Base-by-base conservation (phyloP, 2,888 invertebrate species). In the Hydrotaea diabolus region DNA sequence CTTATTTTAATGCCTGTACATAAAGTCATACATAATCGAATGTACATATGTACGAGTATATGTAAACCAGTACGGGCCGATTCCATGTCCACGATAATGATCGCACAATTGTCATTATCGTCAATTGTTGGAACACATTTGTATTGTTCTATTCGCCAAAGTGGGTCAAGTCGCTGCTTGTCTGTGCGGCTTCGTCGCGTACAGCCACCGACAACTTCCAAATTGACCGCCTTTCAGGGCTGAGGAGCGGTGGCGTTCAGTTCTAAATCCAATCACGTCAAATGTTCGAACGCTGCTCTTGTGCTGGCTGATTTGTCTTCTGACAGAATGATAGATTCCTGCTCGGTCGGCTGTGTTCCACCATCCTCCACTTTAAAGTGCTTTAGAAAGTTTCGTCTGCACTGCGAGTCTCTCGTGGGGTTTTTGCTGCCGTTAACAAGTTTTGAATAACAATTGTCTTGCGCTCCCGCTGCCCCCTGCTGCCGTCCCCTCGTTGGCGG, bases 301-400 rank as follows among this genome's bases (percentile, higher is more conserved):
- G 59, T n/a, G 15, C 31, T 17, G 15, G 36, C 31, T 13, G 62
- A 62, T 31, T 46, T 62, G 59, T n/a, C 19, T 59, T 43, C 11
- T 73, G 73, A 17, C 55, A 69, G 53, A 78, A 62, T 69, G 76
- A 83, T 43, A 69, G 72, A 77, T 73, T 39, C 43, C 26, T 73
- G 13, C 11, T 39, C 39, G 9, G 7, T 49, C 49, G n/a, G 49
- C n/a, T 49, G 49, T 13, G 15, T n/a, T 17, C 62, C 39, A 39
- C 57, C 31, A 13, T n/a, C n/a, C n/a, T n/a, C n/a, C n/a, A 81
- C 17, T 77, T 74, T 49, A 11, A 74, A 80, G 73, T 74, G 57
- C 59, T 80, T 83, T 83, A 83, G 83, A 83, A 83, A 83, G 83
- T 80, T 83, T 80, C 79, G 78, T 21, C 43, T 76, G 21, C 46